Conservation (phyloP, 2,113 vertebrate genomes). For the Heliornis fulica region DNA sequence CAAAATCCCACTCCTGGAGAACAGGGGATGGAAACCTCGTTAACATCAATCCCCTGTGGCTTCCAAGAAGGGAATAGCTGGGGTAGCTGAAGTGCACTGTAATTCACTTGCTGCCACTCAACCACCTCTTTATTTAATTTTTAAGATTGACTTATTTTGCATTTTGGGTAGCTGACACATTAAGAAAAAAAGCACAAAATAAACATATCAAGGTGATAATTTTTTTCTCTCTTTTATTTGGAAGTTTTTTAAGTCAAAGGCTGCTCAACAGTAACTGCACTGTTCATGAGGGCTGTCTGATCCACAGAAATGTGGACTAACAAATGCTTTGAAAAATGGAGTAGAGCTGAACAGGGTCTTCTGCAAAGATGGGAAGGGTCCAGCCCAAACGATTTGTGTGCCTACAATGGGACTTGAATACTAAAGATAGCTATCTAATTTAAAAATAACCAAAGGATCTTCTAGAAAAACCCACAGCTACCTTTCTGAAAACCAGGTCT, state of each 20-base stretch:
- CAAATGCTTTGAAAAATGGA: rapidly evolving
- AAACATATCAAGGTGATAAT: background rate
- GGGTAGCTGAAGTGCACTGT: background rate
- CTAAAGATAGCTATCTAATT: background rate
- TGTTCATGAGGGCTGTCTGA: background rate
- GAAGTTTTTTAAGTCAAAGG: background rate
- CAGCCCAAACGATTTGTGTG: background rate
- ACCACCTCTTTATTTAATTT: background rate
- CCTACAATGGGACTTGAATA: rapidly evolving
- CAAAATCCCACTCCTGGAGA: background rate
- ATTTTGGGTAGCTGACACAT: background rate
- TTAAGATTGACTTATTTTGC: background rate
- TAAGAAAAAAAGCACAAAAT: background rate
- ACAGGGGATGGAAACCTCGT: background rate
- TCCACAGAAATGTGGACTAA: background rate
- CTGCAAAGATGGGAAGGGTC: background rate
- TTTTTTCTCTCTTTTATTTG: background rate
- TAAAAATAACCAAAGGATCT: background rate
- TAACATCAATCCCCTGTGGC: background rate
- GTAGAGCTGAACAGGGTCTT: background rate
- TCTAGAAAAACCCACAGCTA: background rate
- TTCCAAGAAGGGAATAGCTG: background rate
- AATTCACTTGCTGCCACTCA: background rate
- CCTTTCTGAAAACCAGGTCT: background rate
- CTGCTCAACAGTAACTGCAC: background rate